Conservation (phyloP, 1,140 invertebrate genomes). For the Steinernema feltiae region DNA sequence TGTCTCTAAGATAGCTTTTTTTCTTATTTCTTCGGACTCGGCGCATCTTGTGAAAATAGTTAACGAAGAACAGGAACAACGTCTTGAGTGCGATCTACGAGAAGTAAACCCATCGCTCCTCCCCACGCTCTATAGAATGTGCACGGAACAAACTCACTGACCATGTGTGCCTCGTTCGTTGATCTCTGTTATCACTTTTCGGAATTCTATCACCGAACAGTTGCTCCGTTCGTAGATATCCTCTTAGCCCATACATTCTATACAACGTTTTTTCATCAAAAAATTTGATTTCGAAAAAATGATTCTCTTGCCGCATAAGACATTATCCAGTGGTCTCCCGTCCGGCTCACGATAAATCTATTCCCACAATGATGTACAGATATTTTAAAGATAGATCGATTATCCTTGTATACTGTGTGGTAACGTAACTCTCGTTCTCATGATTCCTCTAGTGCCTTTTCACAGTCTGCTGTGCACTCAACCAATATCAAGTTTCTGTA, state of each 20-base stretch:
- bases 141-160: background rate
- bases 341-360: too few relatives aligned
- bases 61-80: background rate
- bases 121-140: background rate
- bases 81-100: background rate
- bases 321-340: too few relatives aligned
- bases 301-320: background rate
- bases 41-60: background rate
- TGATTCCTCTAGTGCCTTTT: too few relatives aligned
- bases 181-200: background rate
- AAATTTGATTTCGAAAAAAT: background rate
- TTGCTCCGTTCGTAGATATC: too few relatives aligned
- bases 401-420: too few relatives aligned
- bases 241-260: too few relatives aligned
- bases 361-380: too few relatives aligned
- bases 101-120: background rate
- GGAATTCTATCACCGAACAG: background rate
- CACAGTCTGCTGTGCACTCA: too few relatives aligned
- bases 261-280: background rate
- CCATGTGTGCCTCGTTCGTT: background rate
- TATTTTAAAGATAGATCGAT: too few relatives aligned
- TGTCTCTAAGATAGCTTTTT: background rate
- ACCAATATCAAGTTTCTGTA: too few relatives aligned
- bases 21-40: background rate
- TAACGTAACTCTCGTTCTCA: too few relatives aligned